Evolutionary conservation across 2,797 vertebrate genomes (phyloP), one percentile per base, ranked within the genome.

Genomic region (Falco novaeseelandiae): DNA sequence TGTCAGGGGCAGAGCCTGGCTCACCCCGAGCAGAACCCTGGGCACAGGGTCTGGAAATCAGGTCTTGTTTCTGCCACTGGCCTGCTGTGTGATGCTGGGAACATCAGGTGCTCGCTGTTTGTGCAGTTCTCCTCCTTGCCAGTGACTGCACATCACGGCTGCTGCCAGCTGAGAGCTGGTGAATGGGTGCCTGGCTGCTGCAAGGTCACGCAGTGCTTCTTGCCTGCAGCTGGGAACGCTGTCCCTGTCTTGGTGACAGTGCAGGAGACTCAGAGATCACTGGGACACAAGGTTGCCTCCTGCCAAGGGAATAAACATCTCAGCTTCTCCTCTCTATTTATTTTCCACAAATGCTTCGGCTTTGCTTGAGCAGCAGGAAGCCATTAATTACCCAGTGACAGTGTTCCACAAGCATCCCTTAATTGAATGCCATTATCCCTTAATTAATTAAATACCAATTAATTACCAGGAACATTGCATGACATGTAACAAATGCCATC

Each of bases 361-460:
- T 94, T 49, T 63, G 44, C 91, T 59, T 20, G 77, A 96, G 93
- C 96, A 94, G 95, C 95, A 92, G 93, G 96, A 93, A 89, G 71
- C 90, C 88, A 67, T 97, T 89, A 71, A 95, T 96, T 89, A 96
- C 42, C 78, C 90, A 54, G 90, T 21, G 55, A 82, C 91, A 95
- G 74, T 7, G 14, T 87, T 96, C 95, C 72, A 67, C 90, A 72
- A 85, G 87, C 87, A 65, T 83, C 77, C 74, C 88, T 90, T 94
- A 93, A 96, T 67, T 85, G 93, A 96, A 95, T 89, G 83, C 66
- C 93, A 85, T 96, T 95, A 96, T 92, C 78, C 77, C 71, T 90
- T 97, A 96, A 97, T 97, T 97, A 97, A 97, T 97, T 97, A 97
- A 97, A 92, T 78, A 69, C 86, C 95, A 95, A 96, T 97, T 96